phyloP scores from a whole-genome alignment of 2,113 vertebrate species.

The Gambusia holbrooki region DNA sequence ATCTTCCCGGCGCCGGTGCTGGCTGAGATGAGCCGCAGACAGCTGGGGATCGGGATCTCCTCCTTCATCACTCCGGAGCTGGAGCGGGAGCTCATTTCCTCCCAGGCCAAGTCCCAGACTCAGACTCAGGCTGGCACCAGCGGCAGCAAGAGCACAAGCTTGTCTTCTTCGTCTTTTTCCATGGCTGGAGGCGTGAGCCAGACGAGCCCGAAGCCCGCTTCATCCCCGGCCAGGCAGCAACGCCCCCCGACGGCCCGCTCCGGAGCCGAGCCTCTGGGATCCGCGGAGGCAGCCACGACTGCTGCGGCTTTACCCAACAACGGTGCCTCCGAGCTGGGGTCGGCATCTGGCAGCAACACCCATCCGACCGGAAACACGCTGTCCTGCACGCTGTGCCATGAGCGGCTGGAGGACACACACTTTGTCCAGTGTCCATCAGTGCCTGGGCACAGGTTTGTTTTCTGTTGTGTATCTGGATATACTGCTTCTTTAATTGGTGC shows the following conservation, averaged over 20 bases:
- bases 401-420: constrained; percentile 88
- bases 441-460: constrained; percentile 80
- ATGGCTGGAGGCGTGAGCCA: constrained; percentile 71
- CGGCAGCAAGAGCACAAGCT: constrained; percentile 52
- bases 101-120: constrained; percentile 73
- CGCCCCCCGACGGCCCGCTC: constrained; percentile 81
- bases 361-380: constrained; percentile 79
- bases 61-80: constrained; percentile 81
- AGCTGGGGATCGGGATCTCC: constrained; percentile 74
- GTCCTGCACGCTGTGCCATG: constrained; percentile 89
- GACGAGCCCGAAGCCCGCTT: constrained; percentile 83
- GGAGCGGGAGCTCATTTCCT: constrained; percentile 85
- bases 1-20: constrained; percentile 78
- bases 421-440: constrained; percentile 91
- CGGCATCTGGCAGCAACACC: constrained; percentile 56
- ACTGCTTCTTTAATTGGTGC: neutral
- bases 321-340: constrained; percentile 74
- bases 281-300: constrained; percentile 64
- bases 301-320: constrained; percentile 72
- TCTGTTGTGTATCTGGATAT: neutral
- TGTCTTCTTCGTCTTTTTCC: constrained; percentile 70
- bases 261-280: constrained; percentile 79
- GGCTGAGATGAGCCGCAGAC: constrained; percentile 80
- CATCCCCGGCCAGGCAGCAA: constrained; percentile 80
- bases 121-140: constrained; percentile 78